Conservation (phyloP, 2,888 invertebrate genomes). For the Anthrax anthrax region DNA sequence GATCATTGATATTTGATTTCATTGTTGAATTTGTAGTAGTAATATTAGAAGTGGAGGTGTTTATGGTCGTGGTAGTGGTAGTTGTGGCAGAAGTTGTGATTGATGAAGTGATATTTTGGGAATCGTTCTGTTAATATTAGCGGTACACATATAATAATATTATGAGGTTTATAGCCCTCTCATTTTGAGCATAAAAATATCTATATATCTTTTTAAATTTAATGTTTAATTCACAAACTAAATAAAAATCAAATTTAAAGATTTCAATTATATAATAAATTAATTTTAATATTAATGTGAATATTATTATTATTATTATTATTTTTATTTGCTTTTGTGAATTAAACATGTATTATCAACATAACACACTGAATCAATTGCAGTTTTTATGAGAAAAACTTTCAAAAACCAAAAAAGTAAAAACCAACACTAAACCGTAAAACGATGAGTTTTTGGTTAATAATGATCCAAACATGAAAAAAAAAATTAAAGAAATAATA, state of each 20-base stretch:
- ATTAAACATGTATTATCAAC: neutral
- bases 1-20: conserved; percentile 15
- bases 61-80: neutral
- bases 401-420: neutral
- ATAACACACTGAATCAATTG: too few species aligned
- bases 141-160: conserved; percentile 6
- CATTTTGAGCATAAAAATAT: neutral
- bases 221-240: neutral
- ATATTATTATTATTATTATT: too few species aligned
- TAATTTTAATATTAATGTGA: too few species aligned
- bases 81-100: conserved; percentile 13
- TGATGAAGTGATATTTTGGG: conserved; percentile 22
- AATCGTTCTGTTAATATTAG: conserved; percentile 29
- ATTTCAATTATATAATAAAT: too few species aligned
- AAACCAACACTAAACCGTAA: neutral
- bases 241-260: neutral
- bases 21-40: conserved; percentile 6
- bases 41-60: neutral
- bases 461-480: neutral
- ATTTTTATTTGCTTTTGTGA: neutral
- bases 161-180: neutral
- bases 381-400: neutral
- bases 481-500: too few species aligned
- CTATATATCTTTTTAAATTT: too few species aligned
- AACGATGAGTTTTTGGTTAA: too few species aligned